A percentile compares a stretch with the other conserved stretches of the same genome.
Conservation (phyloP, 1,140 invertebrate species). For the Eumeta japonica region DNA sequence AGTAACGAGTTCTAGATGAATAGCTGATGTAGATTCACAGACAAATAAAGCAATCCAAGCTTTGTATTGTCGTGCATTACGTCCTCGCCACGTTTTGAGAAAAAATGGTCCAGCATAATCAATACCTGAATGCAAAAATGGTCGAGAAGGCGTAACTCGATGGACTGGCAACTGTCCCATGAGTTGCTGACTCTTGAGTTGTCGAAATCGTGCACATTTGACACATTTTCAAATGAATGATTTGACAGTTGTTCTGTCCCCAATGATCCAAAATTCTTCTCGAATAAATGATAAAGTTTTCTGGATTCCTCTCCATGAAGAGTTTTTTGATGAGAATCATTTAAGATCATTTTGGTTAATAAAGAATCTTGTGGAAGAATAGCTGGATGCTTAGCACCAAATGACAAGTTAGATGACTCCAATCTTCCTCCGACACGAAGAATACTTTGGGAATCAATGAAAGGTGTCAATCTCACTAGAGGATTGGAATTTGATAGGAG, state of each 20-base stretch:
- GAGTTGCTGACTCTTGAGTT: constrained; percentile 9
- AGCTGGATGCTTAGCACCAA: constrained; percentile 24
- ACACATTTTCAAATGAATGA: constrained; percentile 16
- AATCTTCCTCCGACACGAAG: constrained; percentile 44
- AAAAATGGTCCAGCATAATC: constrained; percentile 36
- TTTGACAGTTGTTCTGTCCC: constrained; percentile 6
- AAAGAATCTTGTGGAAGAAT: constrained; percentile 13
- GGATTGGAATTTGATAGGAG: constrained; percentile 10
- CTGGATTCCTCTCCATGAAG: constrained; percentile 25
- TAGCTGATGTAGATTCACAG: constrained; percentile 23
- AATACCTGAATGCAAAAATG: constrained; percentile 28
- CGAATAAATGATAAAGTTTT: constrained; percentile 15
- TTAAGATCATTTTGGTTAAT: constrained; percentile 18
- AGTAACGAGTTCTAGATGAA: constrained; percentile 31
- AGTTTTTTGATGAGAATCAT: constrained; percentile 18
- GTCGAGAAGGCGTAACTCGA: constrained; percentile 17
- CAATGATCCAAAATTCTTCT: constrained; percentile 21
- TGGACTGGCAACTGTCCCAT: constrained; percentile 31
- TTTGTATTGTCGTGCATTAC: not conserved
- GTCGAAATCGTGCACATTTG: constrained; percentile 8
- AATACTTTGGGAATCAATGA: constrained; percentile 28
- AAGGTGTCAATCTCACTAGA: constrained; percentile 18
- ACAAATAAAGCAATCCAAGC: not conserved
- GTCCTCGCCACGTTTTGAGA: constrained; percentile 6
- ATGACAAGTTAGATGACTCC: constrained; percentile 16